A percentile compares a stretch with the other conserved stretches of the same genome.
phyloP scores from a whole-genome alignment of 2,888 invertebrate species.

The Ceriagrion tenellum region DNA sequence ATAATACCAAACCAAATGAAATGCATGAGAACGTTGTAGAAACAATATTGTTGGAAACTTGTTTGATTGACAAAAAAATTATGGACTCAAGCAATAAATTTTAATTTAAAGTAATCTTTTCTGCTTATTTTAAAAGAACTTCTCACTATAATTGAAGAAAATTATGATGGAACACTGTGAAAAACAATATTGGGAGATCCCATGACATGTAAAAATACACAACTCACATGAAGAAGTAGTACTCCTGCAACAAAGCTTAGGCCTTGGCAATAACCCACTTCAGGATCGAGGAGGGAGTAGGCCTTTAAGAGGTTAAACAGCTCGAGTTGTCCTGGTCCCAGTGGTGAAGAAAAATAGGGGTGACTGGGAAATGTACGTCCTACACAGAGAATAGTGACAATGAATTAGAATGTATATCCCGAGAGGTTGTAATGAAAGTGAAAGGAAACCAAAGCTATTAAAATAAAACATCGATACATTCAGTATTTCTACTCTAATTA shows the following conservation, averaged over 20 bases:
- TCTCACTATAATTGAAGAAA: too few relatives aligned
- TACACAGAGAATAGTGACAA: conserved; percentile 73
- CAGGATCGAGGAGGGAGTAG: conserved; percentile 95
- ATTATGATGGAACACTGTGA: too few relatives aligned
- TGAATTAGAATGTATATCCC: neutral
- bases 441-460: neutral
- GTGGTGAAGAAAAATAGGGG: conserved; percentile 93
- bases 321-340: conserved; percentile 95
- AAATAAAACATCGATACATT: neutral
- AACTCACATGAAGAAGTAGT: conserved; percentile 92
- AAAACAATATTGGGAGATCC: too few relatives aligned
- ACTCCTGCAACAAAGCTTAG: conserved; percentile 97
- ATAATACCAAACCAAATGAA: neutral
- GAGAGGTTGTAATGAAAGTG: neutral
- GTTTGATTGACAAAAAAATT: too few relatives aligned
- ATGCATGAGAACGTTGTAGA: too few relatives aligned
- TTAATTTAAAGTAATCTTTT: too few relatives aligned
- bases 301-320: conserved; percentile 97
- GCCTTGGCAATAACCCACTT: conserved; percentile 98
- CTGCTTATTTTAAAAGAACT: too few relatives aligned
- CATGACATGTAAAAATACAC: neutral
- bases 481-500: neutral
- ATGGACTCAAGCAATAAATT: too few relatives aligned
- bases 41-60: too few relatives aligned
- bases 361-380: conserved; percentile 96